phyloP scores from a whole-genome alignment of 2,113 vertebrate species.

The Puma concolor region DNA sequence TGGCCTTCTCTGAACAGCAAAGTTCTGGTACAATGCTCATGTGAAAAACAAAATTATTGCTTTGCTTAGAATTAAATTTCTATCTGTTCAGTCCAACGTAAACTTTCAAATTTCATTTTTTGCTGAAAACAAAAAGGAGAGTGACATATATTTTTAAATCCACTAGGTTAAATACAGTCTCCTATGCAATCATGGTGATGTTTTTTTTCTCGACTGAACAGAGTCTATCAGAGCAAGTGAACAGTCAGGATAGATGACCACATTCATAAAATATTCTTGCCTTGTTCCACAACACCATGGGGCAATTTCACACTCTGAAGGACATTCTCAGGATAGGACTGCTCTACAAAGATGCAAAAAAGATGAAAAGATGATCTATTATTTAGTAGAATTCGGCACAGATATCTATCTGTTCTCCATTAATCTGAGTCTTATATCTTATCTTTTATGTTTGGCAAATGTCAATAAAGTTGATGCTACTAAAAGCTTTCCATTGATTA shows the following conservation, averaged over 20 bases:
- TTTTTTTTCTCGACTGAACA: slow-evolving; percentile 38
- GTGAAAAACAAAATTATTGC: slow-evolving; percentile 10
- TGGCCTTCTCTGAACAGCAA: background rate
- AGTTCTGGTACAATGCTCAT: background rate
- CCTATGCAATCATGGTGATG: background rate
- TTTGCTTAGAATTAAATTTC: background rate
- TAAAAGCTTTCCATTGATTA: slow-evolving; percentile 1
- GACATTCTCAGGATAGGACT: background rate
- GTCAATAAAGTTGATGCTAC: background rate
- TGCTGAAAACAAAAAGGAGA: background rate
- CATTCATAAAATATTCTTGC: slow-evolving; percentile 61
- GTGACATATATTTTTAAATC: background rate
- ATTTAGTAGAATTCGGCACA: background rate
- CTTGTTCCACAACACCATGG: slow-evolving; percentile 27
- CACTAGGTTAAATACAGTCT: fast-evolving
- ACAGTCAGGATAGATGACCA: slow-evolving; percentile 56
- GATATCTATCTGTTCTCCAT: background rate
- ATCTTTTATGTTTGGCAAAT: slow-evolving; percentile 10
- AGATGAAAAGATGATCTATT: slow-evolving; percentile 20
- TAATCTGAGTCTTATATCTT: background rate
- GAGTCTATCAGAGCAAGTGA: background rate
- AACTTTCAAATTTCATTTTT: slow-evolving; percentile 24
- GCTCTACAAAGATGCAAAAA: background rate
- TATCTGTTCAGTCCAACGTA: slow-evolving; percentile 18
- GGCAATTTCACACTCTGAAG: slow-evolving; percentile 74